Percentiles rank a stretch among this genome's conserved stretches.
phyloP scores from a whole-genome alignment of 2,888 invertebrate species.

The Nudaria mundana region DNA sequence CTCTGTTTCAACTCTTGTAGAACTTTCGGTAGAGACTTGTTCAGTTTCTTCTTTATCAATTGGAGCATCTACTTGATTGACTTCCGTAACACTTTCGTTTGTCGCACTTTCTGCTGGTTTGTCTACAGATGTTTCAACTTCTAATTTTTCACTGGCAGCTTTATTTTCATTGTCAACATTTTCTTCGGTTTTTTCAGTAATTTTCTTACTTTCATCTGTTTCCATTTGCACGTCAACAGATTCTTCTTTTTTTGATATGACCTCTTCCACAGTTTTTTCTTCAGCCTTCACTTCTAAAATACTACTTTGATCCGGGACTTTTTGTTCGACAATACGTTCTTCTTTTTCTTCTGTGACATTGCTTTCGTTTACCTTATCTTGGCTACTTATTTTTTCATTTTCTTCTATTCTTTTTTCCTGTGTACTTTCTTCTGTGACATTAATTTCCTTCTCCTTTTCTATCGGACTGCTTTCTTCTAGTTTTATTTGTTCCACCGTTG shows the following conservation, averaged over 20 bases:
- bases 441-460: not conserved
- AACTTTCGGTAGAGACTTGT: conserved; percentile 24
- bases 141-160: too few relatives aligned
- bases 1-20: conserved; percentile 33
- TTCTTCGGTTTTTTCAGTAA: conserved; percentile 18
- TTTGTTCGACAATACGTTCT: not conserved
- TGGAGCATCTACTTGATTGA: not conserved
- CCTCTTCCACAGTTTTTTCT: conserved; percentile 6
- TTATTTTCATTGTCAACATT: conserved; percentile 16
- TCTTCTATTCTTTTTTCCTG: not conserved
- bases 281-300: not conserved
- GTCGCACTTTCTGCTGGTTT: conserved; percentile 12
- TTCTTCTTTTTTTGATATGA: conserved; percentile 12
- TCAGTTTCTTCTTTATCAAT: conserved; percentile 17
- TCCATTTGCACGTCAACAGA: conserved; percentile 22
- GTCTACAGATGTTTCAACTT: conserved; percentile 11
- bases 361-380: not conserved
- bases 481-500: too few relatives aligned
- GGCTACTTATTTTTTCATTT: not conserved
- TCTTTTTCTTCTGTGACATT: not conserved
- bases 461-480: not conserved
- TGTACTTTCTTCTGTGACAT: not conserved
- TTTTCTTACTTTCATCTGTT: conserved; percentile 29
- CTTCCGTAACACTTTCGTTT: conserved; percentile 12
- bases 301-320: not conserved